Conservation (phyloP, 1,140 invertebrate species). For the Zaprionus camerounensis region DNA sequence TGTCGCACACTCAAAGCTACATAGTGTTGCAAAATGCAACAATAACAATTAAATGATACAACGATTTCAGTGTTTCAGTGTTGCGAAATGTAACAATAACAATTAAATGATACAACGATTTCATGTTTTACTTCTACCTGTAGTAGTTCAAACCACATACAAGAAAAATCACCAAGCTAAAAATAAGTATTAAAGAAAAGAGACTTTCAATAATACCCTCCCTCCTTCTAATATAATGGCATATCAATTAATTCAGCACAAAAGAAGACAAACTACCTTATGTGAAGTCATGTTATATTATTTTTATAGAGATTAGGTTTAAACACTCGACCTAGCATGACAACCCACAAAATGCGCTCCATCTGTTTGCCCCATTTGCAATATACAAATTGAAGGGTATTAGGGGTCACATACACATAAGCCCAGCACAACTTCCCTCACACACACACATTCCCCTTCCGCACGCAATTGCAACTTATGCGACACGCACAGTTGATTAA, state of each 20-base stretch:
- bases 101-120: neutral
- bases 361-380: neutral
- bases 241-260: no score
- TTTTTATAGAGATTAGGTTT: no score
- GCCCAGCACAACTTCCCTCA: neutral
- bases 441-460: neutral
- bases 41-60: neutral
- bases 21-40: constrained; percentile 1
- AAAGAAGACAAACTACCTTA: no score
- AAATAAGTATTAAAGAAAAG: neutral
- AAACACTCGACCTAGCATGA: neutral
- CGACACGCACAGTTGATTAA: constrained; percentile 77
- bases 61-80: constrained; percentile 3
- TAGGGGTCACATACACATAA: neutral
- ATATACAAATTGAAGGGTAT: neutral
- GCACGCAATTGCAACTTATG: constrained; percentile 62
- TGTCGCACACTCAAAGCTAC: constrained; percentile 10
- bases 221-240: no score
- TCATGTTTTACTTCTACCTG: no score
- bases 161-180: neutral
- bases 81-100: neutral
- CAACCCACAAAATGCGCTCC: neutral
- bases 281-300: no score
- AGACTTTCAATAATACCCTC: no score
- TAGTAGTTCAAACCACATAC: no score